Evolutionary conservation across 35 echinoderm and acorn worm species (phyloP).

Genomic region (Stichopus chloronotus): DNA sequence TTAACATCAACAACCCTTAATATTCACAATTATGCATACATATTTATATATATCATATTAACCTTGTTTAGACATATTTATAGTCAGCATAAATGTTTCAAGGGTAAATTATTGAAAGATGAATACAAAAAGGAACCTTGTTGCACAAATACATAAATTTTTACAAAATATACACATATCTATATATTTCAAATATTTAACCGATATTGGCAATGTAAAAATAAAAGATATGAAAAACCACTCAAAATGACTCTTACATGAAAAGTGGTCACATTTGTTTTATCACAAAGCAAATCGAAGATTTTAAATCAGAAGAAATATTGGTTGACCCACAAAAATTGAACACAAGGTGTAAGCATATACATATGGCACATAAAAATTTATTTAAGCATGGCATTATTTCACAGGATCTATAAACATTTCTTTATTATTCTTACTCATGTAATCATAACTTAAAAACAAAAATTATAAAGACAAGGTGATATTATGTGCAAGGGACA

Average conservation of each 20-base stretch:
- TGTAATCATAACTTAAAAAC: not conserved
- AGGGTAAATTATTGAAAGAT: not conserved
- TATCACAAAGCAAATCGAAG: too few species aligned
- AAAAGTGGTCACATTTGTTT: too few species aligned
- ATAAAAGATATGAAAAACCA: constrained; percentile 13
- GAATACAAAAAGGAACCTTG: constrained; percentile 30
- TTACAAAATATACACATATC: constrained; percentile 57
- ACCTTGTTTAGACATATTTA: constrained; percentile 18
- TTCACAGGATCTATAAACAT: too few species aligned
- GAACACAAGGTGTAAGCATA: too few species aligned
- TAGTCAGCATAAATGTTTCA: constrained; percentile 5
- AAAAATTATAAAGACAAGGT: not conserved
- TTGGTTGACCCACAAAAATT: too few species aligned
- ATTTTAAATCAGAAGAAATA: too few species aligned
- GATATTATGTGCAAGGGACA: not conserved
- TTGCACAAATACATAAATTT: constrained; percentile 33
- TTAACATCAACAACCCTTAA: not conserved
- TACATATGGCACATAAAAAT: too few species aligned
- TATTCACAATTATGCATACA: not conserved
- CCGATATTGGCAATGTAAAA: constrained; percentile 50
- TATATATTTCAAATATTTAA: constrained; percentile 45
- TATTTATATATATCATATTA: not conserved
- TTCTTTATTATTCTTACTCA: too few species aligned
- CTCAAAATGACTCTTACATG: not conserved
- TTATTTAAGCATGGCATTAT: too few species aligned